Evolutionary conservation across 2,888 invertebrate species (phyloP), one percentile per base, ranked within the genome.

Genomic region (Leistus spinibarbis): DNA sequence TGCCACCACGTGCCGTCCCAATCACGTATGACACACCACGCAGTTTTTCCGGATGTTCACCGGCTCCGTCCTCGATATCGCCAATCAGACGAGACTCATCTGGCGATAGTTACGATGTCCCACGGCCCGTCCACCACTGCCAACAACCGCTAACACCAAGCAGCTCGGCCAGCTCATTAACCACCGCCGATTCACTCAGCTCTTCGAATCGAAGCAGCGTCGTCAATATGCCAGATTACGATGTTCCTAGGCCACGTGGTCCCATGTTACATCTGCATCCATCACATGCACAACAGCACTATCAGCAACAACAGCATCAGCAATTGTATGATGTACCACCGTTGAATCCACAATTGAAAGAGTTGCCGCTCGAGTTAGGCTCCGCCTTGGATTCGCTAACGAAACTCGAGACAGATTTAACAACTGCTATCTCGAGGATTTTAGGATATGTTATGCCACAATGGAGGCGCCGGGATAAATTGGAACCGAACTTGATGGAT

Each of bases 401-500:
- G 79, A 91, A 91, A 81, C 85, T 93, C 78, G 93, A 94, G 83
- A 89, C 88, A 76, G 96, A 97, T 85, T 93, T 95, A 0, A 93
- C 94, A 24, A 90, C 91, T 70, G 92, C 96, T 54, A 93, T 95
- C 77, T 91, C 91, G n/a, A 90, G 91, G 83, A 86, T 94, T 74
- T 89, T 94, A 69, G 92, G 92, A 69, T 94, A 93, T 85, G 95
- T 93, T 76, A 89, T 90, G 78, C 93, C 94, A 23, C 91, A 92
- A 74, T 97, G 97, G 97, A 90, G 96, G 81, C 90, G 90, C 77
- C 90, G 91, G 77, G 93, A 94, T 24, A 92, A 93, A 82, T 87
- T 97, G 77, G 93, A 95, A 79, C 89, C 91, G 16, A 91, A 91
- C 75, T 86, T 96, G 60, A 91, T 94, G 87, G 96, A 97, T 83